Evolutionary conservation across 1,140 invertebrate genomes (phyloP).

Genomic region (Bombus turneri): DNA sequence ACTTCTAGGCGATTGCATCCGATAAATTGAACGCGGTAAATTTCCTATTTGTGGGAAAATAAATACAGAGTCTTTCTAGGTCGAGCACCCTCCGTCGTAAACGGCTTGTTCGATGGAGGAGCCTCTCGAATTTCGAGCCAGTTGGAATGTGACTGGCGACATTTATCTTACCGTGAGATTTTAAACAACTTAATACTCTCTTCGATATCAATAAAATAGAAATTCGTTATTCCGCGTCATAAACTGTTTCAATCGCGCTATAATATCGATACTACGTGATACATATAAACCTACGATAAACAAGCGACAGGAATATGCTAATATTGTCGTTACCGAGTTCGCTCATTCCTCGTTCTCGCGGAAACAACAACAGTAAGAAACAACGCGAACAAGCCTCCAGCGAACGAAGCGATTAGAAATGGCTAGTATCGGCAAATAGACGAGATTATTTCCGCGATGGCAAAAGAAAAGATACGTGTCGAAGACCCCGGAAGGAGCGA

Average conservation of each 20-base stretch:
- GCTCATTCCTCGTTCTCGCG: background rate
- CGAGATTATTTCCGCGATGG: slow-evolving; percentile 44
- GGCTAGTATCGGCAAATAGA: background rate
- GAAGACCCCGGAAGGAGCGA: slow-evolving; percentile 50
- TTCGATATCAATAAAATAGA: background rate
- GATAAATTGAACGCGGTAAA: slow-evolving; percentile 1
- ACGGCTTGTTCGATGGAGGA: slow-evolving; percentile 10
- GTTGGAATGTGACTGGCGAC: background rate
- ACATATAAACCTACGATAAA: background rate
- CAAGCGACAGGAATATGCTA: background rate
- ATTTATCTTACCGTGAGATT: background rate
- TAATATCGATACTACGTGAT: background rate
- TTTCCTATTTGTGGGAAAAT: slow-evolving; percentile 26
- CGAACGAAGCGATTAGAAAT: background rate
- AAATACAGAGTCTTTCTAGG: slow-evolving; percentile 52
- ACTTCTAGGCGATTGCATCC: background rate
- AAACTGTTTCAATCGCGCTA: background rate
- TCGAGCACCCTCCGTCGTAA: slow-evolving; percentile 44
- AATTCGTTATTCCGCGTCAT: background rate
- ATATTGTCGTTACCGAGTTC: background rate
- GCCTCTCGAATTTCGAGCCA: slow-evolving; percentile 40
- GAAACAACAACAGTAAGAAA: slow-evolving; percentile 16
- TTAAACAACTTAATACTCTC: background rate
- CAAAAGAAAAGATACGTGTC: slow-evolving; percentile 46
- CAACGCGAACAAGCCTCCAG: background rate